Evolutionary conservation across 2,888 invertebrate genomes (phyloP), one percentile per base, ranked within the genome.

Genomic region (Alentia gelatinosa): DNA sequence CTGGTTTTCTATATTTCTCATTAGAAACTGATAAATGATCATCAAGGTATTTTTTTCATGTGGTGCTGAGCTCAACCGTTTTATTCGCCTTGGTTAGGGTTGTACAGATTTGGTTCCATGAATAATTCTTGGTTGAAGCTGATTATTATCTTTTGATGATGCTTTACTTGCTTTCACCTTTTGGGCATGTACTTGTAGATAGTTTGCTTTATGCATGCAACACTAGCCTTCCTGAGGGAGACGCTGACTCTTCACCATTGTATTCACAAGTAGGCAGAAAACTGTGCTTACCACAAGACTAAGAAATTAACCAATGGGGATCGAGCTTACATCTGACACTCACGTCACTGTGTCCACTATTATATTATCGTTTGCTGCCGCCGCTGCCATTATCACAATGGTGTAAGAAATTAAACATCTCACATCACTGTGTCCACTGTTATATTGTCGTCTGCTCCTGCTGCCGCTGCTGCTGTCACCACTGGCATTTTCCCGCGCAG

Each of bases 121-220:
- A 37, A 9, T 33, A 37, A 79, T 79, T 39, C 3, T 39, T 79
- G 5, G 68, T 68, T 3, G n/a, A 15, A 3, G 33, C 15, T 30
- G 1, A 4, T 30, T 30, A 68, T 9, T 30, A 12, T 12, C 30
- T 30, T 15, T 79, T 35, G 12, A 37, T 79, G 4, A 79, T 4
- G 79, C 19, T 12, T 37, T 1, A 79, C 23, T 79, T 79, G 74
- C 30, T 74, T 74, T 74, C n/a, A n/a, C 47, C 19, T 68, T 79
- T 35, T 79, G 79, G 39, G 79, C 35, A 79, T 79, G 79, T 39
- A 39, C 79, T 37, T 79, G 37, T 79, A 39, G 37, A 79, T 79
- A 39, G 37, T 19, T 5, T 39, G 79, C 79, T 79, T 79, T 79
- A n/a, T 23, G 39, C 33, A 35, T 79, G 15, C 39, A 39, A 19